Evolutionary conservation across 2,888 invertebrate species (phyloP), one percentile per base, ranked within the genome.

Genomic region (Drosophila rellima): DNA sequence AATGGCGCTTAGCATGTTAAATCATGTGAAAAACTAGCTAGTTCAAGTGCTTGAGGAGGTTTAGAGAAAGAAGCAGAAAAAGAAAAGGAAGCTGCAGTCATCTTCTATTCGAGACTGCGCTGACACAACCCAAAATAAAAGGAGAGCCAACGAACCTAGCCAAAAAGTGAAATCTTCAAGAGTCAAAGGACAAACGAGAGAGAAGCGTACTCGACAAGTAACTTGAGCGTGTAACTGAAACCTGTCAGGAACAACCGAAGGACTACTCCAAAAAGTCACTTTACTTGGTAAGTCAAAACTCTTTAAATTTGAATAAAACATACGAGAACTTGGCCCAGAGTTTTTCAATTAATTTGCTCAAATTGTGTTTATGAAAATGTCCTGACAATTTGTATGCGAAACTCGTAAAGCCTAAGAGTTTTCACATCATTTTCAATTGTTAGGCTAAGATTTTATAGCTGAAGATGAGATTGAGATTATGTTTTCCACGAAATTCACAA

Each of bases 1-100:
- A 84, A 79, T 73, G 70, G 55, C 31, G 56, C 67, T 83, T 74
- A 84, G 77, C 74, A 71, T 79, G 82, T 82, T 70, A 71, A 88
- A 88, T 77, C 70, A 85, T 77, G 82, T 67, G 72, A 74, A 78
- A 81, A 85, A 84, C 76, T 74, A 78, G 73, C 69, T 63, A 67
- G 62, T 54, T 18, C 33, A 56, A 54, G 54, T 51, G 70, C 67
- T 60, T 35, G 39, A 70, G 37, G 18, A 29, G 33, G 3, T 17
- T 23, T 18, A 33, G 18, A 23, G 10, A 35, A 18, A 18, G 33
- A 18, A 18, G 20, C 33, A 56, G 17, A 26, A 42, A 35, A 56
- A 31, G 47, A 33, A 15, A n/a, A 44, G 54, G 51, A 55, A 61
- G 15, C 23, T 20, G 18, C 11, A 40, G 40, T 40, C 42, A 50